Evolutionary conservation across 64 coral and sea anemone genomes (phyloP), one percentile per base, ranked within the genome.

Genomic region (Dendronephthya gigantea): DNA sequence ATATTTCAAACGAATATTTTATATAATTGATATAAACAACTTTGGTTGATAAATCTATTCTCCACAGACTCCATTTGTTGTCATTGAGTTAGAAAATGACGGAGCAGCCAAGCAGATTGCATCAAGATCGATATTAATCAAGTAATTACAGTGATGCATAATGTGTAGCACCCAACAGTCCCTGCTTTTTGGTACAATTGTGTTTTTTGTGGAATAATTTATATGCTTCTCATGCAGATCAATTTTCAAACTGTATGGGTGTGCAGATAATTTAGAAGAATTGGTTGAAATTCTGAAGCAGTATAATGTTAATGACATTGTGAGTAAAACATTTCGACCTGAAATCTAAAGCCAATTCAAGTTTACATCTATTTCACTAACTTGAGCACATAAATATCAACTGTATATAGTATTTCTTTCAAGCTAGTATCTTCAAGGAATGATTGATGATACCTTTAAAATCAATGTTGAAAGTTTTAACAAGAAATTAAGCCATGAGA

Each of bases 231-330:
- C 25, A 68, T 86, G 9, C 65, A 93, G 91, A 52, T 93, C 87
- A 82, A 32, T 93, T 13, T 90, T 86, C 86, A 88, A 93, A 87
- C 27, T 93, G 36, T 93, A 84, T 83, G 91, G 91, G 30, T 30
- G 16, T 83, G 91, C 83, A 52, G 68, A 84, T 35, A 89, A 76
- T 68, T 59, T 93, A 40, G 59, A 59, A 66, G 84, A 83, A 27
- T 41, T 93, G 36, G 55, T 55, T 31, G 38, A 87, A 8, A 75
- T 52, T 47, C 27, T 93, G 36, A 82, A 31, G 35, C 35, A 89
- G 58, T 93, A 93, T 86, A 83, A 87, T 68, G 23, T 56, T 41
- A 2, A 83, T 23, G 82, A 90, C 82, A 86, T 93, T 59, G 91
- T 93, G 39, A 58, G 79, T 82, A 2, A 37, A 85, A 28, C 9